Evolutionary conservation across 2,888 invertebrate genomes (phyloP), one percentile per base, ranked within the genome.

Genomic region (Isoperla grammatica): DNA sequence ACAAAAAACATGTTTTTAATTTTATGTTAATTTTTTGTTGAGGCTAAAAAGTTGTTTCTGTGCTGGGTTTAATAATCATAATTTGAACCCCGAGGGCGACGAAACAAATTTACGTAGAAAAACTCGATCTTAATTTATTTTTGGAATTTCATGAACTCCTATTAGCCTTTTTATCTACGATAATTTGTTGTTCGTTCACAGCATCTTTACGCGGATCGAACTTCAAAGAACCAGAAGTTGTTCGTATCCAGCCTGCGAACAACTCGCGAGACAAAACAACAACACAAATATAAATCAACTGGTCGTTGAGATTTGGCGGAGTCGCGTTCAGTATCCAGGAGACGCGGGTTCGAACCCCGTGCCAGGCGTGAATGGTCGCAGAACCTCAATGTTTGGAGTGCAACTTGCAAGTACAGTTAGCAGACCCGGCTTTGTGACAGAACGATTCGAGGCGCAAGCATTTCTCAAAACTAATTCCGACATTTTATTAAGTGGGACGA

Each of bases 401-500:
- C n/a, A n/a, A n/a, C n/a, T 29, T 6, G 5, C 29, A 29, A 6
- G 29, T 29, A 29, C 29, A 29, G 29, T 29, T 29, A 29, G 29
- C n/a, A n/a, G n/a, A n/a, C n/a, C n/a, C n/a, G 23, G 20, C 49
- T 23, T 49, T 49, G 53, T 39, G 53, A 37, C 53, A 53, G 20
- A 35, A 19, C 53, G 53, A 53, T 53, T 53, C 37, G n/a, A n/a
- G 53, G 39, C 37, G 9, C 39, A 39, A 53, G 39, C 37, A 53
- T 53, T 20, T 37, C 53, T 19, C n/a, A 53, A 53, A 39, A 37
- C 29, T 29, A 39, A 53, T 37, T 12, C 20, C 17, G 37, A 53
- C 53, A 53, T 37, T 53, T 53, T 53, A 39, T 53, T 39, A 53
- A 53, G 17, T 37, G 17, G 39, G 53, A 53, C 39, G 19, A 53